Evolutionary conservation across 2,888 invertebrate genomes (phyloP).

Genomic region (Pristionchus japonicus): DNA sequence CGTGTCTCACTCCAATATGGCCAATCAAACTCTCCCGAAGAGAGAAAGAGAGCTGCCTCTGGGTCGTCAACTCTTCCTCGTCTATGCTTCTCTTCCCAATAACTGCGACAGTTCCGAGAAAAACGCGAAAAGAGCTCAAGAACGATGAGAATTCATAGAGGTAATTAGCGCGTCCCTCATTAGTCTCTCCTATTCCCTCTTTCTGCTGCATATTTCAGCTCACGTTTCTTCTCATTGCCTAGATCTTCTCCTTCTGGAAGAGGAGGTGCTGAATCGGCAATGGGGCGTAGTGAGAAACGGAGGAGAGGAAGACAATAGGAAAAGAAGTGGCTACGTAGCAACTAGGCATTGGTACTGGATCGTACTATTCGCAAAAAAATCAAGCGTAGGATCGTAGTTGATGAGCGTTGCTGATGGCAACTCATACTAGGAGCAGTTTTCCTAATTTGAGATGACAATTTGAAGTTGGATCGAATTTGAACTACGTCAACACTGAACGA

Average conservation of each 20-base stretch:
- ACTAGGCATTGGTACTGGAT: not conserved
- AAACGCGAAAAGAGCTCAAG: not conserved
- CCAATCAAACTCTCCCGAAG: constrained; percentile 35
- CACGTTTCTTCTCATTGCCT: not conserved
- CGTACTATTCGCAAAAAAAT: not conserved
- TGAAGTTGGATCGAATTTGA: no score
- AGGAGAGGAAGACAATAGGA: not conserved
- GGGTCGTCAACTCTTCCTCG: not conserved
- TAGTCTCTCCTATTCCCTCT: not conserved
- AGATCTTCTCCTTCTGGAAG: not conserved
- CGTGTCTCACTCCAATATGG: constrained; percentile 21
- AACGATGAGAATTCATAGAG: not conserved
- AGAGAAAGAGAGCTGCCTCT: not conserved
- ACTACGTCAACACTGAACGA: no score
- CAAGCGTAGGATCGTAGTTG: no score
- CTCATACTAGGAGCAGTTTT: no score
- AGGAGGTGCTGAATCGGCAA: not conserved
- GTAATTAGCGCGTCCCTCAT: not conserved
- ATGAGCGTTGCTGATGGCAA: no score
- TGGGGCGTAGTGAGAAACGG: not conserved
- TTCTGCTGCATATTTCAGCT: not conserved
- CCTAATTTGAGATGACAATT: no score
- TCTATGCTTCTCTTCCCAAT: not conserved
- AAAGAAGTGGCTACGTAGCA: no score
- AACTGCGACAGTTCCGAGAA: not conserved